Evolutionary conservation across 2,113 vertebrate genomes (phyloP).

Genomic region (Accipiter cooperii): DNA sequence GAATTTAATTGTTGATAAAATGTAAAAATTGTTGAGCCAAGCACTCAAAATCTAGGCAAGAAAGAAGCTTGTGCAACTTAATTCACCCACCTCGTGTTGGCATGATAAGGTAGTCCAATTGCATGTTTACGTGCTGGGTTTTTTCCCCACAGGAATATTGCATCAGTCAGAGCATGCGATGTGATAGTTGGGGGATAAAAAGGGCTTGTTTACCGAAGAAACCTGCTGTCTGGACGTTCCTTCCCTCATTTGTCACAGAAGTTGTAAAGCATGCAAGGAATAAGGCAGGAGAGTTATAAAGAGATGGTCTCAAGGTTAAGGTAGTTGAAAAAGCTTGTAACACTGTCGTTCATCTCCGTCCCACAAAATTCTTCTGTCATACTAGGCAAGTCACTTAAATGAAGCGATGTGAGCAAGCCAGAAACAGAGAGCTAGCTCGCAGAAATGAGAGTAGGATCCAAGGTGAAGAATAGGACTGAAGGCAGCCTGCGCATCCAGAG

Average conservation of each 20-base stretch:
- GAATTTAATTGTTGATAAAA: not conserved
- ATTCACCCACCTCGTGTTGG: not conserved
- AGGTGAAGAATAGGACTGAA: not conserved
- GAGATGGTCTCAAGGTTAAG: not conserved
- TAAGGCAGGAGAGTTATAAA: not conserved
- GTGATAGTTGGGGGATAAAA: not conserved
- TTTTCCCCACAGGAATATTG: not conserved
- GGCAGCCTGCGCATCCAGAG: not conserved
- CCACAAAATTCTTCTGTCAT: not conserved
- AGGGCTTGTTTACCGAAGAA: not conserved
- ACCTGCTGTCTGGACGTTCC: not conserved
- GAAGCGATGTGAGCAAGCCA: not conserved
- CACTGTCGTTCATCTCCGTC: not conserved
- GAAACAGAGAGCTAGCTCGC: not conserved
- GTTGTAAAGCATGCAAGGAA: not conserved
- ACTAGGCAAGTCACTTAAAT: not conserved
- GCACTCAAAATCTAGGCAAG: not conserved
- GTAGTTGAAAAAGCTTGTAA: not conserved
- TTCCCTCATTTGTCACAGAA: not conserved
- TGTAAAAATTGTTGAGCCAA: not conserved
- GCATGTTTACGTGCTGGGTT: accelerated
- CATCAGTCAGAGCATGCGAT: not conserved
- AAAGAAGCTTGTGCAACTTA: not conserved
- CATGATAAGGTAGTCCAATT: not conserved
- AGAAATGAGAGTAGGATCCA: not conserved